Percentiles rank a stretch among this genome's conserved stretches.
phyloP scores from a whole-genome alignment of 2,797 vertebrate species.

The Rhinoraja longicauda region DNA sequence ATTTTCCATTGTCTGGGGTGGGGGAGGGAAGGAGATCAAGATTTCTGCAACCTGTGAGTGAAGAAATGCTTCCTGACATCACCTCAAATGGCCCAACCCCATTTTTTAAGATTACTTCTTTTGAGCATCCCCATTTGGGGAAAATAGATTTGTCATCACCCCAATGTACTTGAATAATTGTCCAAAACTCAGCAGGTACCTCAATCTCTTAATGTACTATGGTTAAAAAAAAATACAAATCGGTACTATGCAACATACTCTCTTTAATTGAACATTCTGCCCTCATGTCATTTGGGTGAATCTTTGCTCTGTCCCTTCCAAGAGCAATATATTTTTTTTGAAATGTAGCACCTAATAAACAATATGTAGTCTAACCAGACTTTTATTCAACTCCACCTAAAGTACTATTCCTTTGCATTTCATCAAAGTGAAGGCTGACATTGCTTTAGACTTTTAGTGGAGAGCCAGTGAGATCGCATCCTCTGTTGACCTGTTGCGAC shows the following conservation, averaged over 20 bases:
- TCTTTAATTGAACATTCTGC: background rate
- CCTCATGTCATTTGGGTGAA: background rate
- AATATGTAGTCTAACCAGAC: background rate
- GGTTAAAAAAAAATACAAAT: background rate
- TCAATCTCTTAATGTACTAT: background rate
- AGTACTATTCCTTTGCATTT: background rate
- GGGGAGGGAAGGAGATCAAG: background rate
- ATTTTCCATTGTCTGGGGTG: background rate
- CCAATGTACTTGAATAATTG: background rate
- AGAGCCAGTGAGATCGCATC: too few relatives aligned
- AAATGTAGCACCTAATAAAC: too few relatives aligned
- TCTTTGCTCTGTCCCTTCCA: background rate
- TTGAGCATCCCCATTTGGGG: background rate
- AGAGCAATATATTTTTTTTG: background rate
- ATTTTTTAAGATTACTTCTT: background rate
- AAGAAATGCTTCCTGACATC: background rate
- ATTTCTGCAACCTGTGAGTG: background rate
- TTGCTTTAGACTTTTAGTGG: background rate
- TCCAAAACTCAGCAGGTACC: background rate
- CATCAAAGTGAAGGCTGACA: background rate
- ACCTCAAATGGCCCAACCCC: background rate
- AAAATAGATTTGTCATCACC: background rate
- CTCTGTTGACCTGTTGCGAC: too few relatives aligned
- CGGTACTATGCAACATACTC: background rate
- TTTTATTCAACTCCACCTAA: background rate